These are phyloP conservation scores for Apodemus agrarius DNA, from an alignment of 2,797 vertebrate species.

Conservation along the genomic window DNA sequence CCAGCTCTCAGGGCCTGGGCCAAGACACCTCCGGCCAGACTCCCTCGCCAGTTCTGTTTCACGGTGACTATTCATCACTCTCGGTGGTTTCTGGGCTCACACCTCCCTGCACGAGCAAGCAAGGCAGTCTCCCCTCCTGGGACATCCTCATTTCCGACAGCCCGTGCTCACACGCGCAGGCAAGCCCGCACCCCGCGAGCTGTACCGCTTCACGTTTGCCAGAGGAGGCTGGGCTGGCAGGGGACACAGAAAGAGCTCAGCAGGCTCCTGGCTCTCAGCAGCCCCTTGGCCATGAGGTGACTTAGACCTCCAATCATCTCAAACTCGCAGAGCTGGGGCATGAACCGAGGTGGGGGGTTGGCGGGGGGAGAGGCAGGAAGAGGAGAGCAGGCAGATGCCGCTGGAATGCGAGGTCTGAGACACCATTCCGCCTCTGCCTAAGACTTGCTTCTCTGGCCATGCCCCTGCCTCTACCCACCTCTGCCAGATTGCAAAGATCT, in stretches of 20 bases:
- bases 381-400: fast-evolving
- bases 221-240: background rate
- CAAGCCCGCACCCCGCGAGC: fast-evolving
- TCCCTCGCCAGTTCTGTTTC: background rate
- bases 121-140: fast-evolving
- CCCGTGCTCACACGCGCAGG: fast-evolving
- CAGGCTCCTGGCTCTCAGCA: conserved; percentile 54
- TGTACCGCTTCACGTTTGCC: background rate
- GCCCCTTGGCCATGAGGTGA: conserved; percentile 9
- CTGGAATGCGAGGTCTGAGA: background rate
- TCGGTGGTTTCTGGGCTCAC: conserved; percentile 47
- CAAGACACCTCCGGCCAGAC: conserved; percentile 29
- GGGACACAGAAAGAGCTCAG: background rate
- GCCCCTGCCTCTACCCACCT: background rate
- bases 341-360: background rate
- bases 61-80: conserved; percentile 31
- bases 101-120: fast-evolving
- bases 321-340: background rate
- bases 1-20: conserved; percentile 27
- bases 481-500: too few species aligned
- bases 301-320: conserved; percentile 14
- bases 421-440: fast-evolving
- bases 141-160: background rate
- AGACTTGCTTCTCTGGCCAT: background rate
- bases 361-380: background rate